Base-by-base conservation (phyloP, 2,797 vertebrate genomes). In the Fistularia commersonii region DNA sequence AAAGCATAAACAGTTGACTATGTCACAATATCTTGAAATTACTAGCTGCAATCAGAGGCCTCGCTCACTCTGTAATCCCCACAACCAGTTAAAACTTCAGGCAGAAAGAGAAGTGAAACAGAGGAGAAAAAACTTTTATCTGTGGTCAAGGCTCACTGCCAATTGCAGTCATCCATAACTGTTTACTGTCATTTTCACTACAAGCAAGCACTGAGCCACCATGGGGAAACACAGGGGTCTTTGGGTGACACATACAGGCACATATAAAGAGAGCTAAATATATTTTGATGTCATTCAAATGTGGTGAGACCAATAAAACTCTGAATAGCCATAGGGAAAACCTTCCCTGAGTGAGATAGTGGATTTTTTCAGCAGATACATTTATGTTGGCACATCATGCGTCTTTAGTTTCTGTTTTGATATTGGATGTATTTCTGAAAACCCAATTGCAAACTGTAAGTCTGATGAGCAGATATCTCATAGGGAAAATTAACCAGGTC, bases 21-120 rank as follows among this genome's bases (percentile, higher is more conserved):
- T 23, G 23, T 23, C 23, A 23, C 50, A 6, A 55, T 23, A 10
- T 54, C 39, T 58, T 41, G 63, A 66, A 80, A 75, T 48, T 66
- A 35, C 23, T 23, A 23, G 23, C 23, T 23, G 23, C 23, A 62
- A 12, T 1, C 23, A 14, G 36, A 54, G 45, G 39, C 34, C 11
- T 52, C 43, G 8, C 45, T 65, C 4, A 4, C 10, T 47, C 74
- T 76, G 74, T 48, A 38, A 58, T 83, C 80, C 70, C 63, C 59
- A 62, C 60, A 51, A 66, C 60, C 47, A 54, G 32, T 45, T 1
- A 5, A 37, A 45, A 45, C 44, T 76, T 65, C 58, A 40, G 52
- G 41, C 54, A 71, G 44, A 88, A 86, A 76, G 71, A 72, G 90
- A 90, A 92, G 81, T 85, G 88, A 90, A 90, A 90, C 57, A 61